Base-by-base conservation (phyloP, 2,888 invertebrate species). In the Acleris cristana region DNA sequence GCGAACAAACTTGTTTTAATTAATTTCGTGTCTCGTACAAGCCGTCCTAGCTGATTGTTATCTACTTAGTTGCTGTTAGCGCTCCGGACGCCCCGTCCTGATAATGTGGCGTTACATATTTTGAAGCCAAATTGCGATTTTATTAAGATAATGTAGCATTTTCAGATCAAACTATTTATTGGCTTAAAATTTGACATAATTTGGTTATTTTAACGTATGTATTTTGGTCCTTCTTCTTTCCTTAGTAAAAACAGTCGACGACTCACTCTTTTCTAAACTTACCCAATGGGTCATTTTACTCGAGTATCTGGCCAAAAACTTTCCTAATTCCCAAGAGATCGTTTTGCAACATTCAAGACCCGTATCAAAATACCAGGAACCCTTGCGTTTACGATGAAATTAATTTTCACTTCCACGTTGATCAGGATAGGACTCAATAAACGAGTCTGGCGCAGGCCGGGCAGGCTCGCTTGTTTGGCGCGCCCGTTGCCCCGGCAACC, bases 1-100 rank as follows among this genome's bases (percentile, higher is more conserved):
- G 90, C 90, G 90, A 92, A 90, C 92, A 91, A 92, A 92, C 92
- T 92, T 92, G 92, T 92, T 92, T 92, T 92, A 92, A 92, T 92
- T 92, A 92, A 92, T 92, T 92, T 92, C 91, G 90, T 92, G 92
- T 92, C 92, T 90, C 88, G 88, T 90, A 90, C 92, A 92, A 90
- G 90, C 90, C 90, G 70, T 88, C 86, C 85, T 74, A 87, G 86
- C 85, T 86, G 92, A 92, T 92, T 89, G 92, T 92, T 91, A 92
- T 92, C 92, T 91, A 85, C 92, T 92, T 89, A 91, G 90, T 90
- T 90, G 88, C 90, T 89, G 89, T 88, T 89, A 88, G 86, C 87
- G 86, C 85, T 86, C 84, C 87, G 87, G 89, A 87, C 86, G 88
- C 85, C 80, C 62, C 62, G 53, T 58, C 62, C 80, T 81, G 86